A percentile compares a stretch with the other conserved stretches of the same genome.
These are phyloP conservation scores for Pterocles orientalis DNA, from an alignment of 2,113 vertebrate species.

Conservation along the genomic window DNA sequence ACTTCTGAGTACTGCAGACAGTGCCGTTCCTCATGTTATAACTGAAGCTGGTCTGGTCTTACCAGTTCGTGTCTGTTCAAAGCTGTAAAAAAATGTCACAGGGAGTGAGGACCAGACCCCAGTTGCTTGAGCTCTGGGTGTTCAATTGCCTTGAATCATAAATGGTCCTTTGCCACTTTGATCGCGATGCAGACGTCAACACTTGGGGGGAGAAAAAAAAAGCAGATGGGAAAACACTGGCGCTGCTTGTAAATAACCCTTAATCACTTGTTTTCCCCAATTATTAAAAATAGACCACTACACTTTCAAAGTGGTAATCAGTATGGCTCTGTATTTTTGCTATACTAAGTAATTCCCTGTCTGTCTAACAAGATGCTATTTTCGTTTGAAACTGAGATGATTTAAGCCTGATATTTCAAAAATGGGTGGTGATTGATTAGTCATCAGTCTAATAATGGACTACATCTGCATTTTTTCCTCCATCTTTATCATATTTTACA, in stretches of 20 bases:
- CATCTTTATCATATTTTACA: constrained; percentile 11
- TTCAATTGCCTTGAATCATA: neutral
- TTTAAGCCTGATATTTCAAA: constrained; percentile 23
- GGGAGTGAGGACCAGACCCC: neutral
- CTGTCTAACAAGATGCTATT: constrained; percentile 19
- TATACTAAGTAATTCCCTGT: neutral
- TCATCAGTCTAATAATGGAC: constrained; percentile 53
- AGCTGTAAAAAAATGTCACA: neutral
- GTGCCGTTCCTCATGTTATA: neutral
- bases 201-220: neutral
- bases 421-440: constrained; percentile 56
- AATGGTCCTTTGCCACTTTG: neutral
- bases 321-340: neutral
- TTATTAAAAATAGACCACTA: neutral
- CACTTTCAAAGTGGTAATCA: neutral
- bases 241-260: neutral
- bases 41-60: neutral
- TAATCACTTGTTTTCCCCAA: neutral
- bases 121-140: neutral
- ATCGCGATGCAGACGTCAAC: neutral
- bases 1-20: neutral
- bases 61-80: neutral
- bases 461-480: constrained; percentile 34
- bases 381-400: constrained; percentile 1
- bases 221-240: neutral